These are phyloP conservation scores for Epinotia nisella DNA, from an alignment of 2,888 invertebrate genomes.

Conservation along the genomic window DNA sequence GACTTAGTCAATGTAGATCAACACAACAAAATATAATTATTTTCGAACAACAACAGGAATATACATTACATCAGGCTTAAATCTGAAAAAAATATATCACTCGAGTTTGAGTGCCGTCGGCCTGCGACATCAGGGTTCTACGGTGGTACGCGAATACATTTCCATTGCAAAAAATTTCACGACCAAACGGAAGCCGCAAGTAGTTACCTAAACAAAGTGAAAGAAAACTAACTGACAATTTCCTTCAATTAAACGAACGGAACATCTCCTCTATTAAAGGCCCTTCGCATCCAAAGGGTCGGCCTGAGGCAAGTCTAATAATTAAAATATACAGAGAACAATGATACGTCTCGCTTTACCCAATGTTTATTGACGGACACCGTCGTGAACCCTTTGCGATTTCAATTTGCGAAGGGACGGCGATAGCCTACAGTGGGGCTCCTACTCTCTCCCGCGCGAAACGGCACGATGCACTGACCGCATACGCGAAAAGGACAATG, in stretches of 20 bases:
- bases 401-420: conserved; percentile 73
- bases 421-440: conserved; percentile 45
- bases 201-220: conserved; percentile 54
- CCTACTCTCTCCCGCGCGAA: conserved; percentile 32
- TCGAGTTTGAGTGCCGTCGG: too few relatives aligned
- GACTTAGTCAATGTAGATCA: too few relatives aligned
- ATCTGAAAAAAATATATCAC: too few relatives aligned
- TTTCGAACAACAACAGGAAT: too few relatives aligned
- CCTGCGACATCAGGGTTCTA: too few relatives aligned
- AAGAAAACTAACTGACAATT: conserved; percentile 48
- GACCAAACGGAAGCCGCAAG: conserved; percentile 51
- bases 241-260: conserved; percentile 54
- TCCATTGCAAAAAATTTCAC: too few relatives aligned
- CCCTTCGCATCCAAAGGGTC: conserved; percentile 61
- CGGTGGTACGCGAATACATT: too few relatives aligned
- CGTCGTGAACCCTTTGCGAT: conserved; percentile 73
- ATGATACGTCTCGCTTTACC: conserved; percentile 76
- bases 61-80: too few relatives aligned
- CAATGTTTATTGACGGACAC: conserved; percentile 76
- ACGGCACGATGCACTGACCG: conserved; percentile 29
- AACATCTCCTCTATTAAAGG: conserved; percentile 60
- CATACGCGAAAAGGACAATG: conserved; percentile 45
- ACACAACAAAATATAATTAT: too few relatives aligned
- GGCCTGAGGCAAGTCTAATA: conserved; percentile 69
- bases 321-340: conserved; percentile 81